Evolutionary conservation across 1,140 invertebrate genomes (phyloP), one percentile per base, ranked within the genome.

Genomic region (Tyrophagus putrescentiae): DNA sequence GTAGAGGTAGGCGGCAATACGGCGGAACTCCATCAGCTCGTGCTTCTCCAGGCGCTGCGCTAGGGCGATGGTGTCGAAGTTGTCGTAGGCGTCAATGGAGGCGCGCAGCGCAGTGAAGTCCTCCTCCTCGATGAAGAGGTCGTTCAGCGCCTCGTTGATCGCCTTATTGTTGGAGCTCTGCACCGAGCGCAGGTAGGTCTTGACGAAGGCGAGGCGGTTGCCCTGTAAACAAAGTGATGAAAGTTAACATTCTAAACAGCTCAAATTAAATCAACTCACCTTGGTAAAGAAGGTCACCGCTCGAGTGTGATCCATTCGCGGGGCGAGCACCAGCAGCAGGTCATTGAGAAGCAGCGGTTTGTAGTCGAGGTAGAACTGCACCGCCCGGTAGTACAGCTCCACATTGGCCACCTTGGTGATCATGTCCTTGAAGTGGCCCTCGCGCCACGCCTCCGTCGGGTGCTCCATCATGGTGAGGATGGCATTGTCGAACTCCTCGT

Each of bases 401-500:
- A 99, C 96, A 73, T 99, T 99, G 25, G 96, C 96, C 25, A 98
- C 92, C 77, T 93, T 93, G 36, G 93, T 98, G 66, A 98, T 94
- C 60, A 98, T 95, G 69, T 97, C 93, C 73, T 99, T 99, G 76
- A 99, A 98, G 72, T 99, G 96, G 53, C 89, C 91, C 75, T 99
- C 96, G 57, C 91, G 80, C 96, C 96, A 99, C 1, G 94, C 95
- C 72, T 98, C 94, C 0, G 91, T 96, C 4, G 96, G 96, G 76
- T 99, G 96, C 57, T 84, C 83, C 87, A 99, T 98, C 94, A 99
- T 98, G 16, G 96, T 93, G 16, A 95, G 77, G 0, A 96, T 94
- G 0, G 96, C 95, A 73, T 99, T 99, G 71, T 99, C 96, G 72
- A 93, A 99, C 70, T 99, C 96, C 73, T 99, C 96, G 70, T 99